Evolutionary conservation across 2,113 vertebrate species (phyloP), one percentile per base, ranked within the genome.

Genomic region (Megalops atlanticus): DNA sequence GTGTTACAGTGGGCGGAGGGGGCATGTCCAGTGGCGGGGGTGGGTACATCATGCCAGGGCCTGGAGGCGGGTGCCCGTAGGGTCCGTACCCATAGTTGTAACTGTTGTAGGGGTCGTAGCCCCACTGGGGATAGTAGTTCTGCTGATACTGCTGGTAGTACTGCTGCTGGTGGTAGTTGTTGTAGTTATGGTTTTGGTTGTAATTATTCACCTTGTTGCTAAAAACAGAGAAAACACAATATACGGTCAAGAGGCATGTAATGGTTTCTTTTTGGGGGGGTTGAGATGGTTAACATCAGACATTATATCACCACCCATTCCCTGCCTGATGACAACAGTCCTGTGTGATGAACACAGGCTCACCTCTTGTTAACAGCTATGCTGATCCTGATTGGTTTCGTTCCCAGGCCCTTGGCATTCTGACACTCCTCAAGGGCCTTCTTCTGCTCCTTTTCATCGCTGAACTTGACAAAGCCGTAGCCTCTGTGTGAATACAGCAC

Each of bases 381-480:
- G 77, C 95, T 97, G 83, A 97, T 95, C 58, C 96, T 91, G 88
- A 97, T 95, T 52, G 96, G 89, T 89, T 97, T 97, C 38, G 95
- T 95, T 38, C 95, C 96, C 49, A 97, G 93, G 79, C 94, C 94
- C 85, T 95, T 88, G 27, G 94, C 94, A 72, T 95, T 96, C 94
- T 97, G 96, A 87, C 95, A 97, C 90, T 97, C 96, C 90, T 96
- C 96, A 54, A 97, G 94, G 11, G 96, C 95, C 90, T 95, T 96
- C 94, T 96, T 97, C 93, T 97, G 96, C 90, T 97, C 96, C 27
- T 87, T 93, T 92, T 97, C 96, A 70, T 97, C 96, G 68, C 92
- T 93, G 85, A 97, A 97, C 93, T 96, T 96, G 86, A 97, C 95
- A 77, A 95, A 97, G 74, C 96, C 96, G 83, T 96, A 97, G 76